Conservation (phyloP, 2,797 vertebrate species). For the Lacerta agilis region DNA sequence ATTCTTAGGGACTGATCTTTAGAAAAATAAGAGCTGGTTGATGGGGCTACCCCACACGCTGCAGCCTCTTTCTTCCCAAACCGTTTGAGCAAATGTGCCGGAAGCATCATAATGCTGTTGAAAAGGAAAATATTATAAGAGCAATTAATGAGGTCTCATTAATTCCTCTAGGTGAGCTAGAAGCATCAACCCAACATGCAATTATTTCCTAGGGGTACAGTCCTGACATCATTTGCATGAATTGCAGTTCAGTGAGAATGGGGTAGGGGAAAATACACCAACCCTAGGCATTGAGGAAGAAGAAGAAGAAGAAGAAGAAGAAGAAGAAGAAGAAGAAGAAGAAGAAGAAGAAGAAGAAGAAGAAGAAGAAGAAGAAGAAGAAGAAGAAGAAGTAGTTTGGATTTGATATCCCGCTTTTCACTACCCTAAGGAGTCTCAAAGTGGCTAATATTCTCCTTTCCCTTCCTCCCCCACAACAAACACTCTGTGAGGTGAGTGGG, state of each 20-base stretch:
- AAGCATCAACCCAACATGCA: constrained; percentile 27
- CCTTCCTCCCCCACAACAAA: too few relatives aligned
- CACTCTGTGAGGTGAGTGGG: too few relatives aligned
- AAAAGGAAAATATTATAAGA: constrained; percentile 55
- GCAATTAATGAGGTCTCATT: constrained; percentile 62
- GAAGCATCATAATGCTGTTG: constrained; percentile 35
- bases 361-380: too few relatives aligned
- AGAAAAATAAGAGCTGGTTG: constrained; percentile 19
- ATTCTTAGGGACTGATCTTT: constrained; percentile 21
- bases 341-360: too few relatives aligned
- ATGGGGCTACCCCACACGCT: constrained; percentile 15
- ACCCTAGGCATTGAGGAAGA: not conserved
- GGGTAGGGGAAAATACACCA: not conserved
- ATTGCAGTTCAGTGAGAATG: not conserved
- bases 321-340: too few relatives aligned
- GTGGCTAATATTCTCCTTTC: too few relatives aligned
- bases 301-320: too few relatives aligned
- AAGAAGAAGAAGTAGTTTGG: too few relatives aligned
- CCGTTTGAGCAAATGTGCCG: constrained; percentile 34
- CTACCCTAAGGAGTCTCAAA: too few relatives aligned
- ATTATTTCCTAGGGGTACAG: not conserved
- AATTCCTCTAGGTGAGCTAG: constrained; percentile 62
- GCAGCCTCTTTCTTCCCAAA: constrained; percentile 25
- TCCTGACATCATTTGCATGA: not conserved
- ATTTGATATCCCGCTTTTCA: too few relatives aligned